Evolutionary conservation across 1,140 invertebrate species (phyloP).

Genomic region (Cheumatopsyche charites): DNA sequence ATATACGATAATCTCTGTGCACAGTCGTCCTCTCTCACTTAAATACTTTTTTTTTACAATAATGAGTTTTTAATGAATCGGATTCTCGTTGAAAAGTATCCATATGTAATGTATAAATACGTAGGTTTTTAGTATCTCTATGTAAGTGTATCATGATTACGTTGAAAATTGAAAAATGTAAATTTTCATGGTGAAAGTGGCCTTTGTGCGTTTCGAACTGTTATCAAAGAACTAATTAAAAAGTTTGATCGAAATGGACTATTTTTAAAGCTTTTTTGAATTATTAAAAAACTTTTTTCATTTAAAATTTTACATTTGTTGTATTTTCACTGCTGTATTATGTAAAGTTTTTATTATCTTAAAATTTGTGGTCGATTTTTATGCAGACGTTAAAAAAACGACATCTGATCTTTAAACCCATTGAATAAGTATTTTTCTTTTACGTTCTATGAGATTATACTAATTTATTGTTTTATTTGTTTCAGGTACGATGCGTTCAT

Average conservation of each 20-base stretch:
- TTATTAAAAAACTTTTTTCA: not conserved
- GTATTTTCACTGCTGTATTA: not conserved
- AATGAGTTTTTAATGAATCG: slow-evolving; percentile 1
- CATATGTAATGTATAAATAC: not conserved
- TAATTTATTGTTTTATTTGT: slow-evolving; percentile 7
- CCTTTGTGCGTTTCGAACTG: no score
- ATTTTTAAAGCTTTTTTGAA: not conserved
- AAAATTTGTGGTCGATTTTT: no score
- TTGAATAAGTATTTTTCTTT: no score
- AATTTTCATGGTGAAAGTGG: no score
- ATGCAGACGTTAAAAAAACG: no score
- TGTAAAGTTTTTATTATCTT: no score
- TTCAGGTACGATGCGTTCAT: not conserved
- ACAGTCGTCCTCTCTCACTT: not conserved
- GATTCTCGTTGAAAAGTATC: not conserved
- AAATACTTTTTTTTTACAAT: not conserved
- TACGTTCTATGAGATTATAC: not conserved
- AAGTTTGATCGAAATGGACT: no score
- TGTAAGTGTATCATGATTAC: no score
- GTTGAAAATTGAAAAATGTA: no score
- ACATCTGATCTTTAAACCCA: no score
- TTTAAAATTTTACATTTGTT: not conserved
- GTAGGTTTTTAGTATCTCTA: not conserved
- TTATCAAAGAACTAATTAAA: no score
- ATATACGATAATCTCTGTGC: slow-evolving; percentile 6